Percentiles rank a stretch among this genome's conserved stretches.
These are phyloP conservation scores for Drosophila ohnishii DNA, from an alignment of 1,140 invertebrate species.

Conservation along the genomic window DNA sequence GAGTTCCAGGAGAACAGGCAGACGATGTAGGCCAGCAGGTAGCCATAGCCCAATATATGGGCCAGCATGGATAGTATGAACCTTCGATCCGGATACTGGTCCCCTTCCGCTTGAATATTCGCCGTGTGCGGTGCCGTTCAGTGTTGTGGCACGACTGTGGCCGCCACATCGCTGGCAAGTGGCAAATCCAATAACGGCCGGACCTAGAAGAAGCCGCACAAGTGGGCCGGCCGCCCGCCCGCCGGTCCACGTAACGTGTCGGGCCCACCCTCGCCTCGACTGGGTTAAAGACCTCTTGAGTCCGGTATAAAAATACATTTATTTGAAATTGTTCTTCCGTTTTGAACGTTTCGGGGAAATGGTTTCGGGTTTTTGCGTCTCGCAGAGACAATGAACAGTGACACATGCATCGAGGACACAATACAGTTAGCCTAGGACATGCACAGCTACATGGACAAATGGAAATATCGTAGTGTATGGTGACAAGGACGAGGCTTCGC, in stretches of 20 bases:
- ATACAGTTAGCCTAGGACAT: conserved; percentile 34
- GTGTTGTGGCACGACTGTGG: conserved; percentile 59
- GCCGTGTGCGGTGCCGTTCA: conserved; percentile 36
- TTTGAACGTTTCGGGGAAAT: conserved; percentile 20
- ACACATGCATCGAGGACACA: conserved; percentile 51
- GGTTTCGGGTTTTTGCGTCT: conserved; percentile 50
- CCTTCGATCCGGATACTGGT: conserved; percentile 15
- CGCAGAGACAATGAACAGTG: conserved; percentile 71
- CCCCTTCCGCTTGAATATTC: conserved; percentile 19
- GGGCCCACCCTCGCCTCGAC: conserved; percentile 26
- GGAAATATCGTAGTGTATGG: conserved; percentile 30
- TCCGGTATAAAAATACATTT: conserved; percentile 76
- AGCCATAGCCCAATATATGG: conserved; percentile 57
- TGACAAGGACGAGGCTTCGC: conserved; percentile 31
- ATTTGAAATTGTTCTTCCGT: conserved; percentile 63
- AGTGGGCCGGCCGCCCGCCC: conserved; percentile 37
- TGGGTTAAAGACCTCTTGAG: conserved; percentile 74
- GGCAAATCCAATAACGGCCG: conserved; percentile 71
- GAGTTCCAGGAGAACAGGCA: conserved; percentile 48
- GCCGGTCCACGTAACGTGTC: conserved; percentile 30
- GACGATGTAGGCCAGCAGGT: conserved; percentile 55
- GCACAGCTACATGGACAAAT: conserved; percentile 34
- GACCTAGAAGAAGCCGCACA: conserved; percentile 59
- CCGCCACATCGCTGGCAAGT: conserved; percentile 42
- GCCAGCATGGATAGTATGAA: conserved; percentile 43